Evolutionary conservation across 1,140 invertebrate genomes (phyloP).

Genomic region (Monomorium pharaonis): DNA sequence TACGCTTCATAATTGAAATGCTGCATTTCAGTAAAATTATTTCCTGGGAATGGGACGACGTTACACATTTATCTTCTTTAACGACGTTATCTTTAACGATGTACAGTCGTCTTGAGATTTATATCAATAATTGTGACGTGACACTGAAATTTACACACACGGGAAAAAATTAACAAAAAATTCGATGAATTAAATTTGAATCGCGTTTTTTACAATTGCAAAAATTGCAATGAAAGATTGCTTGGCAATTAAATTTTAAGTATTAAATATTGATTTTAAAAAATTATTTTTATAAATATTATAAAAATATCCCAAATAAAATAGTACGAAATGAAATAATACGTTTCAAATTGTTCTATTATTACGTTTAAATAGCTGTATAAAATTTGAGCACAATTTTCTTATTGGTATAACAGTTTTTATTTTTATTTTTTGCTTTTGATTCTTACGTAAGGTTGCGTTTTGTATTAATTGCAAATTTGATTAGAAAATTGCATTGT

Average conservation of each 20-base stretch:
- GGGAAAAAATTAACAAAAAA: neutral
- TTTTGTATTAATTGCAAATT: too few species aligned
- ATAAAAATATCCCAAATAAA: neutral
- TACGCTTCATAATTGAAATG: neutral
- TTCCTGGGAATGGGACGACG: neutral
- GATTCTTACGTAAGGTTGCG: too few species aligned
- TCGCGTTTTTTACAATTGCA: neutral
- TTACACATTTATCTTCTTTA: neutral
- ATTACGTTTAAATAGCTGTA: too few species aligned
- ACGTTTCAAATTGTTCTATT: too few species aligned
- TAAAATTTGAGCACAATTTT: too few species aligned
- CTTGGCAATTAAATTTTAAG: neutral
- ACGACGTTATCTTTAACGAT: neutral
- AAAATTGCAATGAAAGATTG: neutral
- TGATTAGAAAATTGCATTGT: too few species aligned
- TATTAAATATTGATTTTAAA: neutral
- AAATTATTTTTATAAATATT: neutral
- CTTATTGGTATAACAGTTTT: too few species aligned
- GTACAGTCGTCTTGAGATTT: neutral
- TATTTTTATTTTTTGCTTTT: too few species aligned
- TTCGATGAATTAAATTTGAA: neutral
- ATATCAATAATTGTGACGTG: neutral
- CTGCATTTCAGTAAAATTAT: constrained; percentile 23
- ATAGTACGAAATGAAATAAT: neutral
- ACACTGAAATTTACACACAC: neutral